phyloP scores from a whole-genome alignment of 2,888 invertebrate species.

The Lasioglossum oenotherae region DNA sequence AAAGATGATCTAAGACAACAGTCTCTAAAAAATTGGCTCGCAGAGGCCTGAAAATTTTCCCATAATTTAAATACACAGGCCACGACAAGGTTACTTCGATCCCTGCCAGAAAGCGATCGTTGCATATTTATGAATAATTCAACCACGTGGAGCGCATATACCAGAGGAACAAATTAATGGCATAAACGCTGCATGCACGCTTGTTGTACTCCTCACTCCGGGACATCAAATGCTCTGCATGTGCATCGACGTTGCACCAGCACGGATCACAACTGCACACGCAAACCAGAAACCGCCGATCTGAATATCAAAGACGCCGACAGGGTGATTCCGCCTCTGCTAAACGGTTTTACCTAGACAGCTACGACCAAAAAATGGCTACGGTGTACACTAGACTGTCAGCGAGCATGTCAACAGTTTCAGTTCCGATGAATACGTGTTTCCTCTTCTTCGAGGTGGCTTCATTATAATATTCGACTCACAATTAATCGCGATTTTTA shows the following conservation, averaged over 20 bases:
- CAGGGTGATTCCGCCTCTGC: conserved; percentile 22
- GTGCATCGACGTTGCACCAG: conserved; percentile 40
- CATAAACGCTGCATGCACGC: conserved; percentile 52
- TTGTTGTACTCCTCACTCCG: conserved; percentile 47
- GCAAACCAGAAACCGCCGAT: conserved; percentile 62
- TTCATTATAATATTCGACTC: background rate
- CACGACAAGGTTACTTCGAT: conserved; percentile 30
- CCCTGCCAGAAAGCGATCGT: conserved; percentile 21
- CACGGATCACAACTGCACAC: conserved; percentile 55
- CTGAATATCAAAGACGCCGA: conserved; percentile 75
- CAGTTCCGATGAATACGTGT: background rate
- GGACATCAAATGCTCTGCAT: conserved; percentile 49
- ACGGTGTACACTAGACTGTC: conserved; percentile 14
- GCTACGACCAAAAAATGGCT: background rate
- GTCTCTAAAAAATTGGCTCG: background rate
- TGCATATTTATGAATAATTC: conserved; percentile 57
- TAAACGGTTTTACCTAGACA: conserved; percentile 23
- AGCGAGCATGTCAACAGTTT: conserved; percentile 4
- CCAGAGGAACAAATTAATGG: conserved; percentile 55
- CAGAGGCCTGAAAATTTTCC: background rate
- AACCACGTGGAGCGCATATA: conserved; percentile 29
- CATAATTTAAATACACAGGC: background rate
- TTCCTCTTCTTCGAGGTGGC: background rate
- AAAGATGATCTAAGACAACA: background rate
- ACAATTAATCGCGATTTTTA: background rate